A percentile compares a stretch with the other conserved stretches of the same genome.
phyloP scores from a whole-genome alignment of 2,113 vertebrate species.

The Leucoraja erinaceus region DNA sequence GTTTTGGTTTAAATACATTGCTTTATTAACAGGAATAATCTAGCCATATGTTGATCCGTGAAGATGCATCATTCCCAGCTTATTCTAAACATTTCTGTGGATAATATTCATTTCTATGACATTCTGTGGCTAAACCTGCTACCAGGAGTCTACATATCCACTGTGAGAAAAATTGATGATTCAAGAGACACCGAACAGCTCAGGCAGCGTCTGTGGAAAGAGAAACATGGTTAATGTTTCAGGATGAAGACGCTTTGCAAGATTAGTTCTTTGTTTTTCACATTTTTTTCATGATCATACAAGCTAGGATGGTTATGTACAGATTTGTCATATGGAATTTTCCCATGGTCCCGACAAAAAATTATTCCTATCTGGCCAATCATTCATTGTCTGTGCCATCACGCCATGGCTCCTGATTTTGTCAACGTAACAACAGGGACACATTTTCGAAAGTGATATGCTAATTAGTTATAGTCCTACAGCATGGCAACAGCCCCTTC shows the following conservation, averaged over 20 bases:
- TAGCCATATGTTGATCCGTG: not conserved
- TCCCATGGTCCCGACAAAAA: not conserved
- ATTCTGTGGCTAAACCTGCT: not conserved
- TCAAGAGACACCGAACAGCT: too few species aligned
- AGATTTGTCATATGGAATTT: not conserved
- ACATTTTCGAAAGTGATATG: not conserved
- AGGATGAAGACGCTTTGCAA: too few species aligned
- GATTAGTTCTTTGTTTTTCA: too few species aligned
- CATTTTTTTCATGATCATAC: not conserved
- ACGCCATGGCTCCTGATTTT: not conserved
- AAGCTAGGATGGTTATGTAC: not conserved
- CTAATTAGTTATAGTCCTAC: too few species aligned
- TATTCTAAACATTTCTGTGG: not conserved
- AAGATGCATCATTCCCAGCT: not conserved
- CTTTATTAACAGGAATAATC: not conserved
- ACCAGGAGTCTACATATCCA: not conserved
- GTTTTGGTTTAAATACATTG: not conserved
- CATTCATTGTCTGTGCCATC: not conserved
- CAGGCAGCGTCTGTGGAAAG: too few species aligned
- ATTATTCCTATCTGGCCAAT: not conserved
- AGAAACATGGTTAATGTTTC: too few species aligned
- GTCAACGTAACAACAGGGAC: not conserved
- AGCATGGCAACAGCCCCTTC: too few species aligned
- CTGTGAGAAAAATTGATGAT: too few species aligned
- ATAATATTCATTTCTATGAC: not conserved